Base-by-base conservation (phyloP, 2,797 vertebrate species). In the Agapornis canus region DNA sequence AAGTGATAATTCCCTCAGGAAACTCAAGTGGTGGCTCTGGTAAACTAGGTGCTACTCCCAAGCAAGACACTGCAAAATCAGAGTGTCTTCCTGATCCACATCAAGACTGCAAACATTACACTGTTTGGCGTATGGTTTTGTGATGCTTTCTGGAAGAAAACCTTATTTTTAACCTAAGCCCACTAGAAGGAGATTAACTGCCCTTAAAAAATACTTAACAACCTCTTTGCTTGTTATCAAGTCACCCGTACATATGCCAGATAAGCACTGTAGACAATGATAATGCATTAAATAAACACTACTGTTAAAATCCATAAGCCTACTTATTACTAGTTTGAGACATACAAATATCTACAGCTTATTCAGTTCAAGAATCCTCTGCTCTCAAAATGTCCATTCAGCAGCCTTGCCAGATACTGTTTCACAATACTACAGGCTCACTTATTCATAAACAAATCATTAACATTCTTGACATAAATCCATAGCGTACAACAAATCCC, bases 401-500 rank as follows among this genome's bases (percentile, higher is more conserved):
- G 98, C 97, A 97, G 4, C 94, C 94, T 95, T 96, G 92, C 96
- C 81, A 97, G 96, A 97, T 90, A 92, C 88, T 97, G 95, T 97
- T 96, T 97, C 93, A 90, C 96, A 97, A 96, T 97, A 96, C 83
- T 92, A 98, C 97, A 98, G 94, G 93, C 97, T 96, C 96, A 95
- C 96, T 98, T 97, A 98, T 98, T 97, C 98, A 98, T 97, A 98
- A 98, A 98, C 98, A 98, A 98, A 98, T 98, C 97, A 98, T 98
- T 98, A 98, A 98, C 97, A 98, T 98, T 98, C 97, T 97, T 98
- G 97, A 98, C 98, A 98, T 97, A 98, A 98, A 98, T 98, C 97
- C 97, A 98, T 98, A 98, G 95, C 6, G 87, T 96, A 95, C 94
- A 96, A 95, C 96, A 97, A 97, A 97, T 96, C 96, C 96, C 96